Conservation (phyloP, 1,140 invertebrate genomes). For the Lutraria rhynchaena region DNA sequence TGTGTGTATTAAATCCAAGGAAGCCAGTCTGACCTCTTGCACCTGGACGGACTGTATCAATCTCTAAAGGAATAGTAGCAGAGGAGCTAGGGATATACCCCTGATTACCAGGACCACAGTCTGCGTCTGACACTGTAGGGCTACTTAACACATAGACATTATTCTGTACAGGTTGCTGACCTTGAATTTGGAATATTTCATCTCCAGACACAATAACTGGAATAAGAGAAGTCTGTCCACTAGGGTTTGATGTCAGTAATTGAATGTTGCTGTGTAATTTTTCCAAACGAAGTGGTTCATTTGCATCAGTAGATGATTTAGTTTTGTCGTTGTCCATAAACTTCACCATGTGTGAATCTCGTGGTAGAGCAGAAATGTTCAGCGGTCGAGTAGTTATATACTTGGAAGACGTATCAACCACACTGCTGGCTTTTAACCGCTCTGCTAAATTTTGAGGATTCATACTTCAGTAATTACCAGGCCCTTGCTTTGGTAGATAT, state of each 20-base stretch:
- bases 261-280: constrained; percentile 1
- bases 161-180: neutral
- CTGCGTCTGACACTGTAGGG: too few relatives aligned
- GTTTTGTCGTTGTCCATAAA: neutral
- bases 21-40: too few relatives aligned
- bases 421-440: neutral
- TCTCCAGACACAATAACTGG: constrained; percentile 23
- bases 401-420: neutral
- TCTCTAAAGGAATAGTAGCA: too few relatives aligned
- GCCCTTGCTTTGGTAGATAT: too few relatives aligned
- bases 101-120: too few relatives aligned
- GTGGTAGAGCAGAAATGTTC: neutral
- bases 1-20: too few relatives aligned
- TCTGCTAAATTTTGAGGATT: neutral
- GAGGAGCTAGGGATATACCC: too few relatives aligned
- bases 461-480: neutral
- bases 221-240: constrained; percentile 7
- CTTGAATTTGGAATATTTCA: constrained; percentile 30
- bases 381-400: neutral
- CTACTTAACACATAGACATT: constrained; percentile 10
- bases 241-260: neutral
- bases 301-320: neutral
- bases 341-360: neutral
- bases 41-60: too few relatives aligned
- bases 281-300: constrained; percentile 6